These are phyloP conservation scores for Psammodynastes pulverulentus DNA, from an alignment of 2,113 vertebrate genomes.

Conservation along the genomic window DNA sequence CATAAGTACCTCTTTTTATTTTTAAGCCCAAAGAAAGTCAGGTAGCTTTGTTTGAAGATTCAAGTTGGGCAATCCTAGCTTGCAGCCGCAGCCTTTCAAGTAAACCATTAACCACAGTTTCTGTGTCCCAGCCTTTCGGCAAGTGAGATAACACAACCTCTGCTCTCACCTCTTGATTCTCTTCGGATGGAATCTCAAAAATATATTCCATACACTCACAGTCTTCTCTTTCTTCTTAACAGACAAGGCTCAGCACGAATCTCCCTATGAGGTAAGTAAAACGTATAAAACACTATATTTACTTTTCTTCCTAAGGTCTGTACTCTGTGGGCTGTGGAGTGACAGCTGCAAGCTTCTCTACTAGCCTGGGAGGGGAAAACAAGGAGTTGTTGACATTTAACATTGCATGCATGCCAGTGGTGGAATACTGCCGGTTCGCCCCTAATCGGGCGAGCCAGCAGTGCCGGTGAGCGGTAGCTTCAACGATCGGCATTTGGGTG, in stretches of 20 bases:
- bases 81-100: background rate
- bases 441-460: no score
- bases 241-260: background rate
- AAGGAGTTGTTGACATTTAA: background rate
- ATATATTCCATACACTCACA: background rate
- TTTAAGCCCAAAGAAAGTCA: background rate
- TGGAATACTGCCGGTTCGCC: no score
- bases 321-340: no score
- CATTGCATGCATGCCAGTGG: background rate
- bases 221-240: background rate
- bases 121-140: background rate
- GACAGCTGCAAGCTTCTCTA: background rate
- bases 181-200: background rate
- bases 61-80: background rate
- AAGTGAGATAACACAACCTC: background rate
- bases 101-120: background rate
- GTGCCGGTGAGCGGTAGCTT: no score
- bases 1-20: background rate
- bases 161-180: background rate
- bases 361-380: background rate
- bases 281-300: no score
- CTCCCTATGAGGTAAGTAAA: conserved; percentile 16
- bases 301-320: background rate
- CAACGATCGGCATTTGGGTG: no score
- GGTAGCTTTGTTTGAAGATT: background rate